A percentile compares a stretch with the other conserved stretches of the same genome.
Conservation (phyloP, 92 coral and sea anemone genomes). For the Porites lobata region DNA sequence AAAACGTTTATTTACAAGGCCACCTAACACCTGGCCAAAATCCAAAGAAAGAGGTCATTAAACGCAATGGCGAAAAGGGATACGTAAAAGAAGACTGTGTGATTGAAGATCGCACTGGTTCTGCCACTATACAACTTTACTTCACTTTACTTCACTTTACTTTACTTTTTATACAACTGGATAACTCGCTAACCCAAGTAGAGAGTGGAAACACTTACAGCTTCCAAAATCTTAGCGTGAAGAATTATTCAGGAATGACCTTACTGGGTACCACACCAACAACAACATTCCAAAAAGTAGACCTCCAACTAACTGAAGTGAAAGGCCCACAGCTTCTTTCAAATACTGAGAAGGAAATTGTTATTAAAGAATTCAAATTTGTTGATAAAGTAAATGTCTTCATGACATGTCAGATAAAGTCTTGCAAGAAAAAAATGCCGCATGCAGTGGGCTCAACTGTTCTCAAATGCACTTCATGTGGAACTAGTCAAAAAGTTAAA, state of each 20-base stretch:
- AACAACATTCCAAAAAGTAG: no score
- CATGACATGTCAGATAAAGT: background rate
- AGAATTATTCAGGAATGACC: conserved; percentile 36
- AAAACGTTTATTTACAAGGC: conserved; percentile 40
- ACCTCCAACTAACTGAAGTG: background rate
- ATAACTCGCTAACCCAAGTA: conserved; percentile 3
- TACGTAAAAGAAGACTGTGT: conserved; percentile 62
- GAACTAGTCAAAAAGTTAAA: conserved; percentile 23
- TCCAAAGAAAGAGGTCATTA: conserved; percentile 58
- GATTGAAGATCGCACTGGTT: conserved; percentile 52
- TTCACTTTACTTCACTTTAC: no score
- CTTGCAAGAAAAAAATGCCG: conserved; percentile 31
- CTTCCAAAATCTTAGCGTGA: conserved; percentile 30
- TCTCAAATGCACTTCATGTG: conserved; percentile 14
- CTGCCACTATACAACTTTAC: conserved; percentile 49
- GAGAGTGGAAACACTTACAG: conserved; percentile 17
- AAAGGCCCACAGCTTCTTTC: conserved; percentile 36
- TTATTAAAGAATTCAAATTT: conserved; percentile 24
- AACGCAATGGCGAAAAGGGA: conserved; percentile 47
- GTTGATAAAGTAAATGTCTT: background rate
- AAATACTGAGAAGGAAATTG: conserved; percentile 15
- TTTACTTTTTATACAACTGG: conserved; percentile 3
- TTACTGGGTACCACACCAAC: conserved; percentile 23
- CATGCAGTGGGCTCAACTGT: background rate
- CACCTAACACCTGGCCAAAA: conserved; percentile 33